These are phyloP conservation scores for Ibidorhyncha struthersii DNA, from an alignment of 2,113 vertebrate genomes.

Conservation along the genomic window DNA sequence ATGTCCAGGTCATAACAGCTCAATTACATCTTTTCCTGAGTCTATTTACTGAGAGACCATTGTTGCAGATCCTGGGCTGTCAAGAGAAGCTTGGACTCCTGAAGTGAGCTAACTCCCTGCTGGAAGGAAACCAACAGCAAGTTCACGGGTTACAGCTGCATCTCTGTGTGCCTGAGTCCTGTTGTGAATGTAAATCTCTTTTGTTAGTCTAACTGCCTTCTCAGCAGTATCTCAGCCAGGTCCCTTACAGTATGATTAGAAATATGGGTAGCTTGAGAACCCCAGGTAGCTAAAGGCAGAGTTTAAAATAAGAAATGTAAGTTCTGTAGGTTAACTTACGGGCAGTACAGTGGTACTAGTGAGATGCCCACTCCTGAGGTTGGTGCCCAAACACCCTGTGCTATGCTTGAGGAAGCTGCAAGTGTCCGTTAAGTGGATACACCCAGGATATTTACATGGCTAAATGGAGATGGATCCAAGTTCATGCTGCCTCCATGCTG, in stretches of 20 bases:
- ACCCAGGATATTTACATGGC: background rate
- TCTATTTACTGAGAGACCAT: background rate
- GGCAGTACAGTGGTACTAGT: background rate
- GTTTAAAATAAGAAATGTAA: background rate
- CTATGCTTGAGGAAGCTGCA: background rate
- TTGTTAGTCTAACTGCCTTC: background rate
- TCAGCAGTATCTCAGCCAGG: constrained; percentile 20
- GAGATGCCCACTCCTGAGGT: background rate
- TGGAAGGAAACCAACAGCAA: background rate
- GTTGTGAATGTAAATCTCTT: background rate
- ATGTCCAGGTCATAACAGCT: background rate
- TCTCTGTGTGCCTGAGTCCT: background rate
- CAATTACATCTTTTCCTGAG: background rate
- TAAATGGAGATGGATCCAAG: background rate
- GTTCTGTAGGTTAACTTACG: background rate
- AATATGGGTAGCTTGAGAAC: background rate
- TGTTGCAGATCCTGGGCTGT: background rate
- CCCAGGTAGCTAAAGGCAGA: background rate
- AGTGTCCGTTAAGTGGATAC: background rate
- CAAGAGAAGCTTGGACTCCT: background rate
- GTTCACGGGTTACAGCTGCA: constrained; percentile 23
- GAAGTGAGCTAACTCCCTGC: background rate
- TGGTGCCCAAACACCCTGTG: background rate
- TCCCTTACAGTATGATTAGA: background rate
- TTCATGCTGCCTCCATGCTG: background rate